A percentile compares a stretch with the other conserved stretches of the same genome.
These are phyloP conservation scores for Phalloptychus januarius DNA, from an alignment of 2,797 vertebrate species.

Conservation along the genomic window DNA sequence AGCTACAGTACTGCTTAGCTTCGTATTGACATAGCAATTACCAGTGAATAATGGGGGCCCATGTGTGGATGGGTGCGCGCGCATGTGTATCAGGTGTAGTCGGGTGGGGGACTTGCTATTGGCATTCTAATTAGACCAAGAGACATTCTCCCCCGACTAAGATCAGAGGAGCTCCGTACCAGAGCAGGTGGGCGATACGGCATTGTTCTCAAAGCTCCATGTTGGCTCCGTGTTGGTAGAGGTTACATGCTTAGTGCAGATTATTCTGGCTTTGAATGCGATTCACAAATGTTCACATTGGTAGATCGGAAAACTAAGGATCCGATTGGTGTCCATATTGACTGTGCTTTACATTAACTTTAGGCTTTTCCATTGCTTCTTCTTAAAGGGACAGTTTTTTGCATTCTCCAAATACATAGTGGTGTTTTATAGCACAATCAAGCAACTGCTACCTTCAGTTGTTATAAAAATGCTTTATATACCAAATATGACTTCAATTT, in stretches of 20 bases:
- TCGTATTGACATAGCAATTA: conserved; percentile 70
- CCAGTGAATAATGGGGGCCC: conserved; percentile 61
- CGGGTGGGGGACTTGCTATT: conserved; percentile 47
- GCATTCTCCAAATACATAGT: too few relatives aligned
- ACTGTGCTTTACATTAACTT: background rate
- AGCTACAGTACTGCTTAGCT: conserved; percentile 30
- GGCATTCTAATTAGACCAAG: conserved; percentile 65
- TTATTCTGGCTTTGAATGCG: background rate
- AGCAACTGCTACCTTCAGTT: too few relatives aligned
- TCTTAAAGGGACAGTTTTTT: background rate
- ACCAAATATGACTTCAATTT: too few relatives aligned
- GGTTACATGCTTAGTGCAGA: conserved; percentile 1
- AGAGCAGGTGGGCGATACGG: conserved; percentile 2
- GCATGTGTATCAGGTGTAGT: conserved; percentile 42
- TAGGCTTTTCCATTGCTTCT: background rate
- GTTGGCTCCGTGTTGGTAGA: conserved; percentile 11
- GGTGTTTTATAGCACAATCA: too few relatives aligned
- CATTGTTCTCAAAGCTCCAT: conserved; percentile 16
- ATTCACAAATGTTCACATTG: background rate
- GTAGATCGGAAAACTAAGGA: background rate
- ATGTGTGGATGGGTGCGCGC: conserved; percentile 30
- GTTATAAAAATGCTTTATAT: too few relatives aligned
- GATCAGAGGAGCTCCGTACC: conserved; percentile 13
- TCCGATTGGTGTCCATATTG: background rate
- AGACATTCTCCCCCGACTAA: conserved; percentile 54